Evolutionary conservation across 2,113 vertebrate genomes (phyloP), one percentile per base, ranked within the genome.

Genomic region (Caranx melampygus): DNA sequence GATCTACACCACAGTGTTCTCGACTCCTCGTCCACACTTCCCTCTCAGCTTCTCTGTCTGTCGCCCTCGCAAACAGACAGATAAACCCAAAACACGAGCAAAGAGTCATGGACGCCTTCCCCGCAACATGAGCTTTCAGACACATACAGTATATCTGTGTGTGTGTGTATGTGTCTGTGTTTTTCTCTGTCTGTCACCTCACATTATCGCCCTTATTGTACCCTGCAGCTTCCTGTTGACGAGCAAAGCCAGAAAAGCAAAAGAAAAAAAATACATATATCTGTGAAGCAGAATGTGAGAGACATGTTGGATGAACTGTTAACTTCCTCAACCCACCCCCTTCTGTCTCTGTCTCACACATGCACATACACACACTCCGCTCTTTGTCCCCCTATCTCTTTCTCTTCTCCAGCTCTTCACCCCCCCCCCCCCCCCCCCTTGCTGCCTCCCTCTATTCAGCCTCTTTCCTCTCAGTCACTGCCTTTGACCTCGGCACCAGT

Each of bases 401-500:
- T 61, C 70, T 52, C 34, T 9, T 3, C n/a, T 51, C 9, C 62
- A 54, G 1, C 18, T 49, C 44, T 42, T 42, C 67, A 16, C 70
- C 31, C 55, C 80, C 52, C 33, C 40, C 9, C 62, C 49, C 7
- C n/a, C 63, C 18, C 31, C 63, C 21, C 8, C 1, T 18, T 42
- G 1, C 68, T 75, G 54, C 69, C 72, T 62, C 45, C 66, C 34
- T 70, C 63, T 68, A 67, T 88, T 83, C 77, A 76, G 62, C 59
- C 71, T 66, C 73, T 58, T 62, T 78, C 77, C 77, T 78, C 73
- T 78, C 85, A 60, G 71, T 69, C 78, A 18, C 72, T 90, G 91
- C 87, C 82, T 91, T 92, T 91, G 93, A 94, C 92, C 90, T 82
- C 86, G 7, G 54, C 87, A 57, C 67, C 79, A 75, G 83, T 75